A percentile compares a stretch with the other conserved stretches of the same genome.
Evolutionary conservation across 2,888 invertebrate species (phyloP).

Genomic region (Sphaeridia pumilis): DNA sequence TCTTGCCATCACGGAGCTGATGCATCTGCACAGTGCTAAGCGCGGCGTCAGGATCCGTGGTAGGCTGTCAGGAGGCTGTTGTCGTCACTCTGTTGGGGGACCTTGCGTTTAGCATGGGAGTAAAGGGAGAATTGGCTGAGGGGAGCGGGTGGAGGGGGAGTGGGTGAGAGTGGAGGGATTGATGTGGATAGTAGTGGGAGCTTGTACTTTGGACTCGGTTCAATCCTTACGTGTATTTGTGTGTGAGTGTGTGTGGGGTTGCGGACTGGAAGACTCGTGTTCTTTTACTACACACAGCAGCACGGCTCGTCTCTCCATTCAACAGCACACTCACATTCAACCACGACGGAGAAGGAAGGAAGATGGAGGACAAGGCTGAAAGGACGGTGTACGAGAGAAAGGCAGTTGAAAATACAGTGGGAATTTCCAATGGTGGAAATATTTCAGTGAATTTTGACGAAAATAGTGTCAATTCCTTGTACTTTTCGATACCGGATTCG

Average conservation of each 20-base stretch:
- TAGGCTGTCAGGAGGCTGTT: no score
- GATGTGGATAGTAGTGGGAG: no score
- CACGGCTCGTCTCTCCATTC: not conserved
- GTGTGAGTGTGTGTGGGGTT: constrained; percentile 1
- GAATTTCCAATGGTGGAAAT: not conserved
- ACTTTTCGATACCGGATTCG: constrained; percentile 7
- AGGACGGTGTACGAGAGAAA: not conserved
- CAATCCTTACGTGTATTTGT: not conserved
- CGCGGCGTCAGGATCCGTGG: no score
- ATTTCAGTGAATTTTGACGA: not conserved
- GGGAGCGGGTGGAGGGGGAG: no score
- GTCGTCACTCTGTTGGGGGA: no score
- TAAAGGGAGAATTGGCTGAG: no score
- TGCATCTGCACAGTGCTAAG: no score
- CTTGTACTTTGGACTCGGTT: not conserved
- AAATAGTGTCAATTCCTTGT: not conserved
- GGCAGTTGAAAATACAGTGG: no score
- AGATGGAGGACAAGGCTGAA: constrained; percentile 1
- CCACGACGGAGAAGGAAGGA: constrained; percentile 5
- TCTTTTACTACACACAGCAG: no score
- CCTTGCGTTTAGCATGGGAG: no score
- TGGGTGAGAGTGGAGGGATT: no score
- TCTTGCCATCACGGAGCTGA: no score
- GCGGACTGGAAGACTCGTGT: not conserved
- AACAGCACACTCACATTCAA: constrained; percentile 5